These are phyloP conservation scores for Melipona quadrifasciata DNA, from an alignment of 1,140 invertebrate genomes.

Conservation along the genomic window DNA sequence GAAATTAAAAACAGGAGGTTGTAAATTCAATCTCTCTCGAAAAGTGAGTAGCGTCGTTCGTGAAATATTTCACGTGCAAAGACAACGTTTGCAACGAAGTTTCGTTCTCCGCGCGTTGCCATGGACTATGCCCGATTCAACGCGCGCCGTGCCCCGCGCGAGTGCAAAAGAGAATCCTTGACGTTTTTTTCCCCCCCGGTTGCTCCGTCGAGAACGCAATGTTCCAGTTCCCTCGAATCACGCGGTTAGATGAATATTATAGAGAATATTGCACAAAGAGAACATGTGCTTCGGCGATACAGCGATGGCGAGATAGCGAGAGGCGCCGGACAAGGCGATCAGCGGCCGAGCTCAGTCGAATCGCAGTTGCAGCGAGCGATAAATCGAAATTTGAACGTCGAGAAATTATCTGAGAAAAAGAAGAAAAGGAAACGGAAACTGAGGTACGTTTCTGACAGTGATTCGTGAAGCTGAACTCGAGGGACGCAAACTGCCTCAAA, in stretches of 20 bases:
- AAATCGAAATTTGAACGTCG: no score
- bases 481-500: no score
- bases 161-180: constrained; percentile 25
- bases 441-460: no score
- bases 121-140: background rate
- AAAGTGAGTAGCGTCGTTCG: background rate
- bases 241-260: background rate
- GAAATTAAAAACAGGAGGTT: no score
- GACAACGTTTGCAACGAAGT: background rate
- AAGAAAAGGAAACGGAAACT: no score
- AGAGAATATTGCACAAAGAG: background rate
- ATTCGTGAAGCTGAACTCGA: no score
- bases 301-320: background rate
- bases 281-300: background rate
- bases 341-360: no score
- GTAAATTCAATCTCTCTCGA: no score
- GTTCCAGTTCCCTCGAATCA: constrained; percentile 14
- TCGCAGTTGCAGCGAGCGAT: no score
- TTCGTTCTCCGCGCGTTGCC: no score
- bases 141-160: background rate
- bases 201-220: constrained; percentile 20
- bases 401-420: no score
- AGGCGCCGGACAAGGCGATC: background rate
- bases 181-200: background rate
- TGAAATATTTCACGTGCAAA: background rate